Conservation (phyloP, 2,797 vertebrate genomes). For the Pogoniulus pusillus region DNA sequence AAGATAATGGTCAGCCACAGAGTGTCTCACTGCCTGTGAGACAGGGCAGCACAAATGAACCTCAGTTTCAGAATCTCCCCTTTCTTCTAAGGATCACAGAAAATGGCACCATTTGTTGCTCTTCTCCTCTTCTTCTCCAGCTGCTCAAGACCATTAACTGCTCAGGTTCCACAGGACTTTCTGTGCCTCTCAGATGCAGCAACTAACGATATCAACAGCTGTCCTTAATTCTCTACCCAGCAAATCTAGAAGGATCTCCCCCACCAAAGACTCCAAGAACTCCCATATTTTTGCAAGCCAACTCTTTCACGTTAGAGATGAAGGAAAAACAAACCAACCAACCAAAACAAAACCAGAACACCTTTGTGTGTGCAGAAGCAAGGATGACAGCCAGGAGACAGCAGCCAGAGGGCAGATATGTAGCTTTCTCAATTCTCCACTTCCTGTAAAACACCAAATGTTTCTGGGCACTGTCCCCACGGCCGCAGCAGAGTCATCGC, state of each 20-base stretch:
- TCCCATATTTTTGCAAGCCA: neutral
- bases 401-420: neutral
- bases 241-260: neutral
- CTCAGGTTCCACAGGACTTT: neutral
- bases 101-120: rapidly evolving
- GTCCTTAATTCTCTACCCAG: neutral
- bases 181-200: neutral
- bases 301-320: neutral
- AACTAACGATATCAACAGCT: neutral
- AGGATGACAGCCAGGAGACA: neutral
- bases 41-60: rapidly evolving
- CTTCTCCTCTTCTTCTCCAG: neutral
- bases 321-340: neutral
- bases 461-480: neutral
- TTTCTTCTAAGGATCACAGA: neutral
- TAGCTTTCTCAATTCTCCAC: neutral
- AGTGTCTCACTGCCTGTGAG: neutral
- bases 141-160: neutral
- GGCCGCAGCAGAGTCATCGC: neutral
- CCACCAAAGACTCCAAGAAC: neutral
- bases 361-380: neutral
- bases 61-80: neutral
- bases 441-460: neutral
- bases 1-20: neutral
- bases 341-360: neutral